Percentiles rank a stretch among this genome's conserved stretches.
phyloP scores from a whole-genome alignment of 2,888 invertebrate genomes.

The Synanthedon tipuliformis region DNA sequence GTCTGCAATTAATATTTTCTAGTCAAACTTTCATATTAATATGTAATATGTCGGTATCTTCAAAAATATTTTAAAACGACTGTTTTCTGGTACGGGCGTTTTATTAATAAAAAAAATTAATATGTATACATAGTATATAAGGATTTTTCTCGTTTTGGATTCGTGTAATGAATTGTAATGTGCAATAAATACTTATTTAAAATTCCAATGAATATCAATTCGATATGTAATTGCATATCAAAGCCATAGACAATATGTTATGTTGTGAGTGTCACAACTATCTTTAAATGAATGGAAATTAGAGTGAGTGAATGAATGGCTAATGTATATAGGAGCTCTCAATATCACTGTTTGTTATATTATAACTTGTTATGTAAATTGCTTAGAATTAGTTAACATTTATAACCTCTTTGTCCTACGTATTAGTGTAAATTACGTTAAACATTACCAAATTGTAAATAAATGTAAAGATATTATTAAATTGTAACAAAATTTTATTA shows the following conservation, averaged over 20 bases:
- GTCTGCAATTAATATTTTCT: too few species aligned
- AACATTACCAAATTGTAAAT: conserved; percentile 68
- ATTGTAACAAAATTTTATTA: conserved; percentile 65
- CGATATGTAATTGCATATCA: conserved; percentile 52
- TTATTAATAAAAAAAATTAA: conserved; percentile 23
- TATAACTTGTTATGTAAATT: conserved; percentile 59
- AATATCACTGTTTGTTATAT: conserved; percentile 48
- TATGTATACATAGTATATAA: conserved; percentile 16
- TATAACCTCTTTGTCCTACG: conserved; percentile 43
- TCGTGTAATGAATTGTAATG: conserved; percentile 27
- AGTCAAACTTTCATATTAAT: background rate
- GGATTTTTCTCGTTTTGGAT: conserved; percentile 21
- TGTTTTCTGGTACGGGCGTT: conserved; percentile 24
- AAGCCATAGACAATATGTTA: conserved; percentile 37
- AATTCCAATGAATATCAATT: conserved; percentile 32
- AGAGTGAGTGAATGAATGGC: conserved; percentile 20
- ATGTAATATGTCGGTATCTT: conserved; percentile 4
- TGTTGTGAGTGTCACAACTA: background rate
- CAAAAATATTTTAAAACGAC: conserved; percentile 20
- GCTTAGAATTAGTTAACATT: conserved; percentile 33
- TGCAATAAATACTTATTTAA: conserved; percentile 40
- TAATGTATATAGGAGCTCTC: conserved; percentile 44
- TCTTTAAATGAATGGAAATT: conserved; percentile 6
- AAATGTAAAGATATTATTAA: conserved; percentile 67
- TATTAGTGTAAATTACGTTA: conserved; percentile 58